Percentiles rank a stretch among this genome's conserved stretches.
phyloP scores from a whole-genome alignment of 1,140 invertebrate genomes.

The Macrobrachium nipponense region DNA sequence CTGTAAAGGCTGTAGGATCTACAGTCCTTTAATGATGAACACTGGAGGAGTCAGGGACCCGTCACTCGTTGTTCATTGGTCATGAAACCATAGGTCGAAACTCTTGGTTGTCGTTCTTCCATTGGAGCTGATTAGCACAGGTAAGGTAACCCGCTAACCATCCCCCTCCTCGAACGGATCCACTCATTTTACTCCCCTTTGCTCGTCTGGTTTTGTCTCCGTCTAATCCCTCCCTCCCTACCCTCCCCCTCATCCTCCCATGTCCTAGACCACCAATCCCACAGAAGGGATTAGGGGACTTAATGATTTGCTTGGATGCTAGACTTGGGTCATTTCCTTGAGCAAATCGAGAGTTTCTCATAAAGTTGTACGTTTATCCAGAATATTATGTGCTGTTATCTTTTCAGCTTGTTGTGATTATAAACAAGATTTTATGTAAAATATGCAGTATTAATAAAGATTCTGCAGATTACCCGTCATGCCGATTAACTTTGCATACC shows the following conservation, averaged over 20 bases:
- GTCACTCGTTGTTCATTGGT: constrained; percentile 5
- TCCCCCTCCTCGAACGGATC: neutral
- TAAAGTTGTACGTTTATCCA: too few relatives aligned
- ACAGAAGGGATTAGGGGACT: neutral
- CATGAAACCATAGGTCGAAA: neutral
- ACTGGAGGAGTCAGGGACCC: neutral
- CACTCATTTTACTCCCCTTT: constrained; percentile 9
- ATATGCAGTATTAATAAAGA: too few relatives aligned
- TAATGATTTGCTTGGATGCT: too few relatives aligned
- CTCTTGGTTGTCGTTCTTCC: neutral
- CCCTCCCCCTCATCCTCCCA: neutral
- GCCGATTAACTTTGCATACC: too few relatives aligned
- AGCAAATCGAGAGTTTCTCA: too few relatives aligned
- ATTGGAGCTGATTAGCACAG: constrained; percentile 28
- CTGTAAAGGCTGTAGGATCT: too few relatives aligned
- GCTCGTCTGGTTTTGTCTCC: neutral
- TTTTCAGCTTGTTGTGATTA: too few relatives aligned
- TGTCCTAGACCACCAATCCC: neutral
- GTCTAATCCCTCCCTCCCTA: neutral
- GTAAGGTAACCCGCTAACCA: constrained; percentile 19
- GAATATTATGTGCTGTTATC: too few relatives aligned
- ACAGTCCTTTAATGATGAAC: too few relatives aligned
- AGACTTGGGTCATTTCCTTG: too few relatives aligned
- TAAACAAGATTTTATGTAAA: too few relatives aligned
- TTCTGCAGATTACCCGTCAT: too few relatives aligned